Evolutionary conservation across 2,797 vertebrate genomes (phyloP), one percentile per base, ranked within the genome.

Genomic region (Buceros bicornis): DNA sequence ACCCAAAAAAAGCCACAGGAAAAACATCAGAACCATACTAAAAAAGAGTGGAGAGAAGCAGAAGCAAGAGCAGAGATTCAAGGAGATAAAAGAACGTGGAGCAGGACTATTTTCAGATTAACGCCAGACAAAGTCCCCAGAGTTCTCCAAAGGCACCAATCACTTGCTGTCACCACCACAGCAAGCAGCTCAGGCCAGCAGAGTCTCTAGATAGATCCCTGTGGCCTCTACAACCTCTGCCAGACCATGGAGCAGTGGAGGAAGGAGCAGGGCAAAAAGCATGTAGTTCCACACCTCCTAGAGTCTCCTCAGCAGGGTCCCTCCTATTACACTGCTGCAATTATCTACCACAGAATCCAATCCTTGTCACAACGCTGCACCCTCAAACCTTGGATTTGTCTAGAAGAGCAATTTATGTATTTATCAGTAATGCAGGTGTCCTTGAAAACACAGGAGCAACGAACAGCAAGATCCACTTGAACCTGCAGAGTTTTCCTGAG

Each of bases 191-290:
- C 3, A 4, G 40, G 43, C 43, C 15, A 2, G 16, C 69, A 71
- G 53, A 87, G 74, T 50, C 74, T 40, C 18, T 0, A 0, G 37
- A 20, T 4, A 60, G n/a, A 2, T 77, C 58, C 20, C 71, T 24
- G 35, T 2, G 18, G 77, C 54, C 69, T 67, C 47, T 29, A 67
- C 18, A 69, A 37, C 11, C 51, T 24, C 21, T 8, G 50, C 51
- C 65, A 79, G 66, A 25, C 19, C 0, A 0, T 12, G 17, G 47
- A 43, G 62, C 65, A 17, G 43, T 4, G 5, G 13, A 54, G 11
- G 45, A 92, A 79, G 14, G 16, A 78, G 35, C 16, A 82, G 47
- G 47, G n/a, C 54, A 72, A 2, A 0, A 29, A 58, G 16, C 15
- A 1, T 5, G 29, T 19, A n/a, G 33, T 8, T 73, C 35, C n/a